Conservation (phyloP, 2,113 vertebrate genomes). For the Prolemur simus region DNA sequence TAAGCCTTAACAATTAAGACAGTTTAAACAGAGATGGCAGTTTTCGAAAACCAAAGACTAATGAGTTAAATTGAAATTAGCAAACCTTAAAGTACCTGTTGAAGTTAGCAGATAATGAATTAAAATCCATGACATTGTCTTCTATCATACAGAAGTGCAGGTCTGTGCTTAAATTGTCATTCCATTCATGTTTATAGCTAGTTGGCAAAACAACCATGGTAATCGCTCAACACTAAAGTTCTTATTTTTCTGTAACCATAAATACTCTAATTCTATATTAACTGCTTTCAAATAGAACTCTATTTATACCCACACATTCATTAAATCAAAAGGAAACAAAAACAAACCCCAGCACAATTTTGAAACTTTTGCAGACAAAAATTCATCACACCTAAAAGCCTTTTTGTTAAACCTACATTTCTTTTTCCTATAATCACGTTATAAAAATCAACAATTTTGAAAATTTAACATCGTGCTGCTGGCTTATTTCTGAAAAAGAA, state of each 20-base stretch:
- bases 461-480: neutral
- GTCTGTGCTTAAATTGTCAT: neutral
- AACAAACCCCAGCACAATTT: neutral
- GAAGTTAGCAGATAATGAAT: neutral
- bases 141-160: neutral
- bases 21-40: neutral
- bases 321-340: slow-evolving; percentile 27
- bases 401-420: neutral
- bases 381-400: neutral
- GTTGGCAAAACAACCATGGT: neutral
- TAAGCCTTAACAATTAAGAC: neutral
- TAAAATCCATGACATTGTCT: neutral
- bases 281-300: slow-evolving; percentile 41
- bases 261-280: slow-evolving; percentile 31
- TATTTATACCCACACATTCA: slow-evolving; percentile 41
- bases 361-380: neutral
- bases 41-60: neutral
- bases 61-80: neutral
- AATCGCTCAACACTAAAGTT: neutral
- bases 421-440: neutral
- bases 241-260: slow-evolving; percentile 18
- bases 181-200: slow-evolving; percentile 20
- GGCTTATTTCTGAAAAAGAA: neutral
- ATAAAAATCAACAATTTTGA: neutral
- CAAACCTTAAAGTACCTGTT: neutral